phyloP scores from a whole-genome alignment of 2,113 vertebrate genomes.

The Megaleporinus macrocephalus region DNA sequence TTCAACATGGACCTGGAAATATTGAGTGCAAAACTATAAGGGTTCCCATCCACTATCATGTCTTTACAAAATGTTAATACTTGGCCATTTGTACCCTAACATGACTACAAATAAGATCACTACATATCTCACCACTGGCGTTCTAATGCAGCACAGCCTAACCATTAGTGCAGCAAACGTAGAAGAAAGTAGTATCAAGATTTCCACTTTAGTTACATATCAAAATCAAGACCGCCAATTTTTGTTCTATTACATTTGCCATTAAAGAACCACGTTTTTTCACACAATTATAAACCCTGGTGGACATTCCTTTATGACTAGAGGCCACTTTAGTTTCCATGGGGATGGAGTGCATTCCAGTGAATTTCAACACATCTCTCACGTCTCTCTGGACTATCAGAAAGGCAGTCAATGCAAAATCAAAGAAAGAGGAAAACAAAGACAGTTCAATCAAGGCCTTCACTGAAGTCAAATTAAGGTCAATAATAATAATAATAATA shows the following conservation, averaged over 20 bases:
- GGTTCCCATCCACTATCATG: slow-evolving; percentile 22
- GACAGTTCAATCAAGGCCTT: slow-evolving; percentile 59
- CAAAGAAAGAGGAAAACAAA: slow-evolving; percentile 22
- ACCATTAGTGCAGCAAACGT: not conserved
- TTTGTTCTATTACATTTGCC: not conserved
- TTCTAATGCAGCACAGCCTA: not conserved
- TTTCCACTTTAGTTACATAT: not conserved
- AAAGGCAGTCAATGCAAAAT: slow-evolving; percentile 39
- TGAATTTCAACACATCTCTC: slow-evolving; percentile 48
- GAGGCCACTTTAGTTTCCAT: not conserved
- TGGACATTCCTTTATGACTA: not conserved
- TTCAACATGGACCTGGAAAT: slow-evolving; percentile 70
- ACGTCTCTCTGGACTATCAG: slow-evolving; percentile 39
- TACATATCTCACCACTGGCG: not conserved
- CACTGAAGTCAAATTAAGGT: slow-evolving; percentile 55
- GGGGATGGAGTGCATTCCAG: slow-evolving; percentile 37
- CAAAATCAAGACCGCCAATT: not conserved
- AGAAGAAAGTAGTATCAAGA: not conserved
- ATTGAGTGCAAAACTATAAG: slow-evolving; percentile 70
- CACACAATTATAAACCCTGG: not conserved
- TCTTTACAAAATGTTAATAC: slow-evolving; percentile 30
- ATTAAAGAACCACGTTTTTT: not conserved
- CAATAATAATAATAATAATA: slow-evolving; percentile 7
- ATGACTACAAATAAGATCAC: not conserved
- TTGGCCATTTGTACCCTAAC: not conserved